phyloP scores from a whole-genome alignment of 2,113 vertebrate genomes.

The Chlamydotis undulata region DNA sequence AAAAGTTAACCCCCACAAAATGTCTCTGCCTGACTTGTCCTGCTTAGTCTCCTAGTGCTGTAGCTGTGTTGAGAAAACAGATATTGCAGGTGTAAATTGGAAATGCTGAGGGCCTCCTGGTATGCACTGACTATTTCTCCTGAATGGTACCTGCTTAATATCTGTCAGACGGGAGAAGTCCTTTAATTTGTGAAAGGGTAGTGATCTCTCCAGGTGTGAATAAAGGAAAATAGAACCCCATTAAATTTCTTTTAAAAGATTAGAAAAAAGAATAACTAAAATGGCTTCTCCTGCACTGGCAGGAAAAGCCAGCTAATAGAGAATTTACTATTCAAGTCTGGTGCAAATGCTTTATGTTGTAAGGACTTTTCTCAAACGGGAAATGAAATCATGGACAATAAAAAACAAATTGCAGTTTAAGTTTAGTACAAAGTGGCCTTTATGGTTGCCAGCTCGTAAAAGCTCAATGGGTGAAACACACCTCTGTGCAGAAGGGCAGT shows the following conservation, averaged over 20 bases:
- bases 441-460: not conserved
- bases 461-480: not conserved
- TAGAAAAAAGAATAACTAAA: not conserved
- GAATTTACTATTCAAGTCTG: not conserved
- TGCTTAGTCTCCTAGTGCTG: not conserved
- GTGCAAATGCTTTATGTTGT: not conserved
- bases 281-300: not conserved
- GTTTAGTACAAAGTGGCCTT: not conserved
- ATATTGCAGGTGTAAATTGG: not conserved
- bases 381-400: not conserved
- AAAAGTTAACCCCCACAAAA: not conserved
- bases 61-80: not conserved
- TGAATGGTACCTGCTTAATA: not conserved
- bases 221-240: accelerated
- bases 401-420: not conserved
- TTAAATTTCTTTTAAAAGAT: not conserved
- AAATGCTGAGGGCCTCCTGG: not conserved
- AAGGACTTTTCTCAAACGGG: not conserved
- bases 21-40: not conserved
- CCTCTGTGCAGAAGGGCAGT: not conserved
- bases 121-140: not conserved
- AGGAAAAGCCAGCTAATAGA: not conserved
- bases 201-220: not conserved
- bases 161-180: not conserved
- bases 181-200: not conserved